Base-by-base conservation (phyloP, 2,113 vertebrate species). In the Kobus ellipsiprymnus region DNA sequence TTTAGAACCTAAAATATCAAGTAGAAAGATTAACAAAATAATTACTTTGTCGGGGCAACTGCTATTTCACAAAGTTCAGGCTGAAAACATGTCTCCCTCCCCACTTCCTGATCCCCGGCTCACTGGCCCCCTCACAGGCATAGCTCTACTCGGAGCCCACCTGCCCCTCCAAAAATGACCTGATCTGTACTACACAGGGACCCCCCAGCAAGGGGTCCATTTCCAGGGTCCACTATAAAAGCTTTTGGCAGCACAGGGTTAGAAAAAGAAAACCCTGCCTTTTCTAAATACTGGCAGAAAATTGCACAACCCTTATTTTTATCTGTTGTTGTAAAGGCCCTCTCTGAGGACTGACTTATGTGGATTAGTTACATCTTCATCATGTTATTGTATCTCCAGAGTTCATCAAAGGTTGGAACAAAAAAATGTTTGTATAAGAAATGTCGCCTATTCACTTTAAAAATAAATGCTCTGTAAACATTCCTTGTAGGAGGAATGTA, bases 391-490 rank as follows among this genome's bases (percentile, higher is more conserved):
- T 60, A 13, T 52, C 33, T 87, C 87, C 29, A 19, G 25, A n/a
- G 95, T 40, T 92, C 95, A 94, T 64, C 33, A 21, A 74, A 82
- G 94, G 64, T 62, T 62, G 59, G 85, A 80, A 89, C 78, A 19
- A 52, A 60, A 93, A 88, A 78, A 67, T 82, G 71, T 92, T 94
- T 88, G 67, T 52, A 30, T 88, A 80, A 95, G 90, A 71, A 94
- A 90, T 40, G 90, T 60, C 25, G 0, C 77, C 44, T 80, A 40
- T 91, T 91, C 52, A 4, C 81, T 96, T 88, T 57, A 97, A 97
- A 97, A 95, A 93, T 94, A 90, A 87, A 74, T 25, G 17, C 80
- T 78, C 64, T 67, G 10, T 78, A 91, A 94, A 95, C 81, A 91
- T 36, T 23, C 59, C 54, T 85, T 27, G 33, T 8, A 16, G 77